Conservation (phyloP, 2,113 vertebrate genomes). For the Lepus americanus region DNA sequence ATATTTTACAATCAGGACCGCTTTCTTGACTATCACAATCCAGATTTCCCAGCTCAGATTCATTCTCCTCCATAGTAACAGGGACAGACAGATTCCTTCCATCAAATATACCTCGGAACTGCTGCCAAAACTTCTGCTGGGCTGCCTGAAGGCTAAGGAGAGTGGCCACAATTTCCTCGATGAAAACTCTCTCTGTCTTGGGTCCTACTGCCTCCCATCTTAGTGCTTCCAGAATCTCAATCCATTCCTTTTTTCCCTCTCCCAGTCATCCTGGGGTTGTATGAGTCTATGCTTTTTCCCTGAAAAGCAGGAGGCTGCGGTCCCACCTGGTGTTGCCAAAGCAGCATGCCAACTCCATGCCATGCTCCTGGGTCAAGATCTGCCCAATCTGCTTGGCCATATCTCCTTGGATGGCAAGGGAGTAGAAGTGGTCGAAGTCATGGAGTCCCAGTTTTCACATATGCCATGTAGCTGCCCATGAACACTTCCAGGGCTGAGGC, state of each 20-base stretch:
- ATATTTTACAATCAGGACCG: background rate
- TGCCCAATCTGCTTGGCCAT: conserved; percentile 86
- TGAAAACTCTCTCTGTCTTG: conserved; percentile 1
- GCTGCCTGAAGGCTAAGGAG: background rate
- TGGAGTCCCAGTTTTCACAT: conserved; percentile 92
- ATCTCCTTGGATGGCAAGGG: conserved; percentile 91
- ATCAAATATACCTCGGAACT: background rate
- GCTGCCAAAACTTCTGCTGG: conserved; percentile 50
- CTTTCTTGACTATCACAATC: background rate
- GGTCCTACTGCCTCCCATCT: background rate
- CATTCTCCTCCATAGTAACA: conserved; percentile 29
- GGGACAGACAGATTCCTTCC: conserved; percentile 16
- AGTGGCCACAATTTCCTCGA: background rate
- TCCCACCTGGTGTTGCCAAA: conserved; percentile 95
- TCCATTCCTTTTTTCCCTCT: conserved; percentile 57
- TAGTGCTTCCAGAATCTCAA: conserved; percentile 55
- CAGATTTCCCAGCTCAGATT: background rate
- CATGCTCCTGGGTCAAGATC: conserved; percentile 90
- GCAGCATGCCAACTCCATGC: conserved; percentile 91
- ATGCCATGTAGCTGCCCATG: conserved; percentile 93
- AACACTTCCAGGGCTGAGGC: conserved; percentile 97
- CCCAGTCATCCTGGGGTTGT: conserved; percentile 34
- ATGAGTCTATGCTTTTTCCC: conserved; percentile 60
- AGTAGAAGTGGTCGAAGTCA: conserved; percentile 94
- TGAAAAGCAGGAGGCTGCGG: conserved; percentile 93